These are phyloP conservation scores for Sepioteuthis lessoniana DNA, from an alignment of 2,888 invertebrate genomes.

Conservation along the genomic window DNA sequence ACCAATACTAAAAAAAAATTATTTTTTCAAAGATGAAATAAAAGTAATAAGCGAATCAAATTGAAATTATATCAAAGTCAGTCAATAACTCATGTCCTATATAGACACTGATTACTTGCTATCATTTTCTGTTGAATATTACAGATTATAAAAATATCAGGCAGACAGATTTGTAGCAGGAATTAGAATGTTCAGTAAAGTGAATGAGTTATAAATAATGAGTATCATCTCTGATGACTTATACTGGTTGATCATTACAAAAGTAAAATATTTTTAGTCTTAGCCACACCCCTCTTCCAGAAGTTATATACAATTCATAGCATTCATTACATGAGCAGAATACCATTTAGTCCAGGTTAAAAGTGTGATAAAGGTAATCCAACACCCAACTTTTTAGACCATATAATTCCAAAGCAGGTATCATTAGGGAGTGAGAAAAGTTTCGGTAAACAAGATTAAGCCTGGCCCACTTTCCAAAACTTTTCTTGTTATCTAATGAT, in stretches of 20 bases:
- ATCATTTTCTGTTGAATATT: neutral
- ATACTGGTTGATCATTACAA: neutral
- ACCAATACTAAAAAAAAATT: neutral
- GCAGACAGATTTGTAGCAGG: neutral
- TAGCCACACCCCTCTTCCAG: neutral
- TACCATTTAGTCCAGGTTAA: no score
- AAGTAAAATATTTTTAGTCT: neutral
- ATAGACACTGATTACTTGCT: no score
- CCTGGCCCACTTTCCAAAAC: no score
- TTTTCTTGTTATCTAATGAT: no score
- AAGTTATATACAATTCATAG: neutral
- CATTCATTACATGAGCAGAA: neutral
- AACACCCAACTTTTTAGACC: no score
- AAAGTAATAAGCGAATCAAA: neutral
- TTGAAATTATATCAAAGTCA: neutral
- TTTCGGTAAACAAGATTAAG: no score
- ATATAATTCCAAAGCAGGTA: no score
- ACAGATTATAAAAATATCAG: neutral
- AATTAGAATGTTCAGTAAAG: neutral
- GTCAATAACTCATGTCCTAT: neutral
- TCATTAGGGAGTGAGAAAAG: no score
- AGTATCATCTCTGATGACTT: neutral
- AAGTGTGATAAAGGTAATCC: no score
- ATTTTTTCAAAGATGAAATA: neutral
- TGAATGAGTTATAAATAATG: neutral